phyloP scores from a whole-genome alignment of 2,888 invertebrate species.

The Aphodius granarius region DNA sequence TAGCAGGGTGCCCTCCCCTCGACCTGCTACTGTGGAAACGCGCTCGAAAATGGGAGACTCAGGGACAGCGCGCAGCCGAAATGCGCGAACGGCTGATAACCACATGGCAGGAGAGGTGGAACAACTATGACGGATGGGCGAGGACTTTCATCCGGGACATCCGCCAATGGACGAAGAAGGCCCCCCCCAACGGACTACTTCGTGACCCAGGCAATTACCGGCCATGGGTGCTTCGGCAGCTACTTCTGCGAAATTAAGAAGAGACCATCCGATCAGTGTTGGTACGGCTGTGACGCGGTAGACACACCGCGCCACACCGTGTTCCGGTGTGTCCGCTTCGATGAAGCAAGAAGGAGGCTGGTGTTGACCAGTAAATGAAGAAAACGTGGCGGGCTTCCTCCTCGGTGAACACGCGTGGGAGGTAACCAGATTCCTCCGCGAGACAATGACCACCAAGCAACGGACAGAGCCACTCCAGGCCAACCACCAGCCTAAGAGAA shows the following conservation, averaged over 20 bases:
- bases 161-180: background rate
- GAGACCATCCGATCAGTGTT: background rate
- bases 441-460: background rate
- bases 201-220: constrained; percentile 11
- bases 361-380: background rate
- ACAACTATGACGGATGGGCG: background rate
- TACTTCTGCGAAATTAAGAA: background rate
- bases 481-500: background rate
- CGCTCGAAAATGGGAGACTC: background rate
- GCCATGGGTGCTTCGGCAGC: constrained; percentile 15
- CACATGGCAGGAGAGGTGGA: background rate
- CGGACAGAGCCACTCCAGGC: background rate
- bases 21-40: constrained; percentile 17
- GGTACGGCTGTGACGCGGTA: background rate
- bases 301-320: background rate
- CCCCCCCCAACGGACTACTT: background rate
- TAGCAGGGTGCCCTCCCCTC: constrained; percentile 18
- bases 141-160: background rate
- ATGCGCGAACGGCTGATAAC: background rate
- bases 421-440: background rate
- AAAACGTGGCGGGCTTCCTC: background rate
- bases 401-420: background rate
- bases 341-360: background rate
- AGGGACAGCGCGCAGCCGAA: background rate
- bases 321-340: background rate